A percentile compares a stretch with the other conserved stretches of the same genome.
These are phyloP conservation scores for Rhysida immarginata DNA, from an alignment of 1,140 invertebrate species.

Conservation along the genomic window DNA sequence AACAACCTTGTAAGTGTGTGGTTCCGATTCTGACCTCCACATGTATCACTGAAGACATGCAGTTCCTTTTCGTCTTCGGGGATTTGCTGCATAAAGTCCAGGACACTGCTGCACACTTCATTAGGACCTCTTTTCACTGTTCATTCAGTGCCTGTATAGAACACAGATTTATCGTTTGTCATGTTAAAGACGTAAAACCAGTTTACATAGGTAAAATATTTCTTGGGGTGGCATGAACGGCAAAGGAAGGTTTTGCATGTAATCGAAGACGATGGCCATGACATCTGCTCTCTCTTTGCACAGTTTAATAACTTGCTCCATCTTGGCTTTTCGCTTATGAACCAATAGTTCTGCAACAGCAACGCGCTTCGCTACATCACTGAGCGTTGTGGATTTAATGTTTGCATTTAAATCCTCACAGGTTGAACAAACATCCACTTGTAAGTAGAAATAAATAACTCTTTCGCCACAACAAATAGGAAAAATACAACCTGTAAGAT, in stretches of 20 bases:
- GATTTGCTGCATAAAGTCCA: conserved; percentile 16
- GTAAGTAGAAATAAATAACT: no score
- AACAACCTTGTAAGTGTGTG: conserved; percentile 18
- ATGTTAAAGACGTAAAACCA: background rate
- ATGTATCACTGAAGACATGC: conserved; percentile 20
- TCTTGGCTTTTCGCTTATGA: background rate
- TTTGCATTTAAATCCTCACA: background rate
- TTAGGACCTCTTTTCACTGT: conserved; percentile 17
- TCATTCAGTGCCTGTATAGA: conserved; percentile 11
- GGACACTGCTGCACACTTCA: conserved; percentile 21
- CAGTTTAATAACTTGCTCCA: no score
- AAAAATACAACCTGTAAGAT: no score
- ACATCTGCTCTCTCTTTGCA: no score
- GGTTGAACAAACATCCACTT: background rate
- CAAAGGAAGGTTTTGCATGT: background rate
- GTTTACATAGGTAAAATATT: background rate
- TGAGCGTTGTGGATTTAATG: background rate
- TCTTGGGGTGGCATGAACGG: background rate
- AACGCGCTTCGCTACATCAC: background rate
- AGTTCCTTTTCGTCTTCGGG: conserved; percentile 18
- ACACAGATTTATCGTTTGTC: background rate
- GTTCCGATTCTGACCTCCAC: conserved; percentile 21
- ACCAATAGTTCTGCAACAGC: background rate
- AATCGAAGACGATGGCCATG: no score
- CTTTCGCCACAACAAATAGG: no score